Base-by-base conservation (phyloP, 53 echinoderm and acorn worm genomes). In the Holothuria scabra region DNA sequence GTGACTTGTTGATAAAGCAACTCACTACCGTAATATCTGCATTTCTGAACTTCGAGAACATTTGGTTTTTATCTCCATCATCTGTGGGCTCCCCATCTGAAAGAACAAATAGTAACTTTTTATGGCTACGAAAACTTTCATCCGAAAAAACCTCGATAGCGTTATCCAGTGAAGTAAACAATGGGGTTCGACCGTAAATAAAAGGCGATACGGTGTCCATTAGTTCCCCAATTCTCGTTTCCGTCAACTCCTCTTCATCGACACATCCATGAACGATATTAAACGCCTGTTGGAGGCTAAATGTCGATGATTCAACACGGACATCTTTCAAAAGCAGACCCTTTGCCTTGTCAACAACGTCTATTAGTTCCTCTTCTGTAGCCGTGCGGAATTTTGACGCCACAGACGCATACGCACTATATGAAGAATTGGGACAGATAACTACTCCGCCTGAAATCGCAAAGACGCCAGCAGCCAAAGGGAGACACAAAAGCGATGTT, bases 21-120 rank as follows among this genome's bases (percentile, higher is more conserved):
- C 64, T 64, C n/a, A 64, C 64, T 25, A 64, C 64, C 21, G 30
- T 64, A 12, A 64, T 21, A 64, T 64, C 64, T 0, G 30, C 30
- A 0, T 64, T 5, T 10, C 2, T 28, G 12, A 64, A 30, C 30
- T 21, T 30, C 3, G 21, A 1, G 18, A 18, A 16, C 0, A 52
- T 1, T 2, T 52, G 52, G 1, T 52, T 16, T 64, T 1, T 16
- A 64, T 28, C 5, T 28, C 13, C 26, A 5, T 0, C n/a, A 64
- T 64, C 64, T 64, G 64, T 30, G 25, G 64, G 64, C 28, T 2
- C 25, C 25, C 64, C 64, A 64, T 64, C 64, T 64, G 64, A 64
- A 5, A 64, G 20, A 12, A 64, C 14, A 22, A 64, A 64, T 26
- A 64, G 12, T 24, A 64, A 12, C 30, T 64, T 64, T 26, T 64